Evolutionary conservation across 2,113 vertebrate genomes (phyloP).

Genomic region (Oxyruncus cristatus): DNA sequence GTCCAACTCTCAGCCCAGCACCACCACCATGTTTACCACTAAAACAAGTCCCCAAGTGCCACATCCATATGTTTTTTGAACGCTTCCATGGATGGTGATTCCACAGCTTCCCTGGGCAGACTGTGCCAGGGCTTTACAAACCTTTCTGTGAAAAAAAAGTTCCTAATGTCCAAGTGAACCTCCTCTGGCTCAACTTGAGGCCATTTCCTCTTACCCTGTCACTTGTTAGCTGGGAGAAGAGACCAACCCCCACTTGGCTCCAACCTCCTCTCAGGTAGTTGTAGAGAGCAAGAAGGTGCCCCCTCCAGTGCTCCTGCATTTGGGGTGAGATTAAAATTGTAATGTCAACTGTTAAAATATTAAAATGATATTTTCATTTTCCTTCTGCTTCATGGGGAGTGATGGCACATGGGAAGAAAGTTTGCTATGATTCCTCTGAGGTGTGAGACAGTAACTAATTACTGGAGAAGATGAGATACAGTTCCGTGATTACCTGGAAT

Average conservation of each 20-base stretch:
- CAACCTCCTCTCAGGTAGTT: not conserved
- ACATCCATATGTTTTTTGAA: not conserved
- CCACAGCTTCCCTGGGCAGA: not conserved
- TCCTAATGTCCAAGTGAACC: not conserved
- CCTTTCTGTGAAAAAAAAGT: not conserved
- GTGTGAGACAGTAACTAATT: conserved; percentile 6
- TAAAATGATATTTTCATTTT: not conserved
- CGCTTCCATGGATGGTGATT: not conserved
- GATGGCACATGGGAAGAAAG: not conserved
- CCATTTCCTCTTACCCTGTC: not conserved
- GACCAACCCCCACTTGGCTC: not conserved
- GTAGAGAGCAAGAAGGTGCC: not conserved
- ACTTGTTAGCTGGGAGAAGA: not conserved
- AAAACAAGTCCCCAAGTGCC: not conserved
- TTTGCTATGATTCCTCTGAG: not conserved
- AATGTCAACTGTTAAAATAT: not conserved
- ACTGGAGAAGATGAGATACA: conserved; percentile 16
- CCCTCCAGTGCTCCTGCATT: not conserved
- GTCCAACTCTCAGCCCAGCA: not conserved
- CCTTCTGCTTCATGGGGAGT: not conserved
- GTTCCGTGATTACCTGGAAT: not conserved
- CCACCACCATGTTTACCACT: not conserved
- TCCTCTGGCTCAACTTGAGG: not conserved
- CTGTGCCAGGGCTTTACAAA: not conserved
- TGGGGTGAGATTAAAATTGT: not conserved